Percentiles rank a stretch among this genome's conserved stretches.
These are phyloP conservation scores for Brachionus angularis DNA, from an alignment of 1,140 invertebrate genomes.

Conservation along the genomic window DNA sequence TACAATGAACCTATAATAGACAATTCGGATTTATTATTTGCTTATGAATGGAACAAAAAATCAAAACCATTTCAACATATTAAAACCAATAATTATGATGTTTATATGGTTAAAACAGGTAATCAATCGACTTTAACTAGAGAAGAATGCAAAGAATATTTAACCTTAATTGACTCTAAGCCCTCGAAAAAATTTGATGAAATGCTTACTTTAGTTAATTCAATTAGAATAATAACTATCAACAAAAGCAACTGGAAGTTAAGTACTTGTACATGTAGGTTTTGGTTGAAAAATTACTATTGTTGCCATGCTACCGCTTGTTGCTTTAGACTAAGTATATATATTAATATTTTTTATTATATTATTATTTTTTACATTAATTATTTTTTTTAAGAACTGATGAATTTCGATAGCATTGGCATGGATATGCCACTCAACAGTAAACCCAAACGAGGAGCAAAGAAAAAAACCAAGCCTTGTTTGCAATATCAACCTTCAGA, in stretches of 20 bases:
- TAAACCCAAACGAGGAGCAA: too few species aligned
- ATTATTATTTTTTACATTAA: too few species aligned
- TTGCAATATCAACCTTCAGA: too few species aligned
- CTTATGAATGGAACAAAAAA: slow-evolving; percentile 9
- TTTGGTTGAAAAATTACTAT: slow-evolving; percentile 7
- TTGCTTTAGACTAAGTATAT: too few species aligned
- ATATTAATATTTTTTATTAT: too few species aligned
- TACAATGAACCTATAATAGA: neutral
- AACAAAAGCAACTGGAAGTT: slow-evolving; percentile 8
- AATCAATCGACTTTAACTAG: neutral
- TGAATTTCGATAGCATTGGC: too few species aligned
- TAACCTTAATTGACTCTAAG: too few species aligned
- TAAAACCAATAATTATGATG: neutral
- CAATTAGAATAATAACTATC: neutral
- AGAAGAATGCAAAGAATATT: neutral
- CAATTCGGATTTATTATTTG: neutral
- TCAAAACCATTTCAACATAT: slow-evolving; percentile 5
- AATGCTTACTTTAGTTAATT: neutral
- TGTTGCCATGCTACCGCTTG: too few species aligned
- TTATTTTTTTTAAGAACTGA: too few species aligned
- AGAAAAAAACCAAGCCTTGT: too few species aligned
- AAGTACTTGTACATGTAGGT: slow-evolving; percentile 2
- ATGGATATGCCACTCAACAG: too few species aligned
- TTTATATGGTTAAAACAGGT: slow-evolving; percentile 2
- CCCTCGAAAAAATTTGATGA: neutral